A percentile compares a stretch with the other conserved stretches of the same genome.
These are phyloP conservation scores for Alcis repandata DNA, from an alignment of 2,888 invertebrate genomes.

Conservation along the genomic window DNA sequence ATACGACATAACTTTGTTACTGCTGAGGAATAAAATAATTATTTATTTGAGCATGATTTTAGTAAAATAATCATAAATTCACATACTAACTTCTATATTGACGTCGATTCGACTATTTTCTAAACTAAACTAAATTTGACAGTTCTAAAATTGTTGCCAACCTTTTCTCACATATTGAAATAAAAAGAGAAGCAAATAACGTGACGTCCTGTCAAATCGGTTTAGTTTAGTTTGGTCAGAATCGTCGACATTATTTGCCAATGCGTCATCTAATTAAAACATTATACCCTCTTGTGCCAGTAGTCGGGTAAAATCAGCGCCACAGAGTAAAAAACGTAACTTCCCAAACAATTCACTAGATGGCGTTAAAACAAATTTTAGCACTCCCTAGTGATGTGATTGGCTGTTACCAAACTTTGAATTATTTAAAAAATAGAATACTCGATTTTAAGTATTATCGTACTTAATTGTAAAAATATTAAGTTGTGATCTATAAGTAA, in stretches of 20 bases:
- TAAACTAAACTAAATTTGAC: too few species aligned
- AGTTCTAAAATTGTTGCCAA: too few species aligned
- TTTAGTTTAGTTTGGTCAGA: too few species aligned
- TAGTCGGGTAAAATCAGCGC: conserved; percentile 7
- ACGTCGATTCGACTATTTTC: too few species aligned
- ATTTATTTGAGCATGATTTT: not conserved
- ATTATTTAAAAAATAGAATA: not conserved
- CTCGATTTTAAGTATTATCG: conserved; percentile 5
- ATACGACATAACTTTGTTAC: not conserved
- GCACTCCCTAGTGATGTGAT: conserved; percentile 24
- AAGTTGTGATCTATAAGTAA: conserved; percentile 44
- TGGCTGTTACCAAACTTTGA: not conserved
- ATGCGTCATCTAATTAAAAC: not conserved
- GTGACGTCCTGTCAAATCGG: too few species aligned
- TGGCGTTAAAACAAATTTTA: conserved; percentile 33
- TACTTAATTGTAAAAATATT: conserved; percentile 23
- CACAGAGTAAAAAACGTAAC: not conserved
- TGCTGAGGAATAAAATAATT: not conserved
- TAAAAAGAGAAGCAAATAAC: too few species aligned
- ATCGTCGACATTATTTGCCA: too few species aligned
- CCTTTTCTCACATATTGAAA: too few species aligned
- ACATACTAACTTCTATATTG: not conserved
- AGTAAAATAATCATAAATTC: not conserved
- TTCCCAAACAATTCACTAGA: conserved; percentile 23
- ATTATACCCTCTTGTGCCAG: not conserved